Base-by-base conservation (phyloP, 2,113 vertebrate species). In the Chlorodrepanis virens region DNA sequence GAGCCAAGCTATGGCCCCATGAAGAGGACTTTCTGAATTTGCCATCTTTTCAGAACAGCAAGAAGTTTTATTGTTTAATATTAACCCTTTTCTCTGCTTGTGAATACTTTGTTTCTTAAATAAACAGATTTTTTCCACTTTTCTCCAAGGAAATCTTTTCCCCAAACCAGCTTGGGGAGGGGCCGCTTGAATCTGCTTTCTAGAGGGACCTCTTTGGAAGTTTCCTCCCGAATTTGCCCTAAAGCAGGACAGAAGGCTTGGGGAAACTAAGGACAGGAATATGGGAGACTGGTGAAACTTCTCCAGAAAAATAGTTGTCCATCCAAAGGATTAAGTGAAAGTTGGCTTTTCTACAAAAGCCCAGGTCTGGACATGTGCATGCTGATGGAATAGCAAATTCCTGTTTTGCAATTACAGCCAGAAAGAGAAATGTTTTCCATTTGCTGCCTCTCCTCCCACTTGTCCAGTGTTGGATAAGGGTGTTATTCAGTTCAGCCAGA, bases 361-460 rank as follows among this genome's bases (percentile, higher is more conserved):
- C 35, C 33, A 69, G 47, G 59, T 67, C 52, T 93, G 65, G 47
- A 85, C 24, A 70, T 15, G 52, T 57, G 39, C 39, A 45, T 63
- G 60, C 52, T 83, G 56, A 70, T 90, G 54, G 45, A 64, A 92
- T 22, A 74, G 60, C 9, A 83, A 82, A 93, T 93, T 93, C 37
- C 35, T 72, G 22, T 40, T 92, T 95, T 86, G 75, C 87, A 96
- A 59, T 87, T 76, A 76, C 64, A 88, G 59, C 47, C 83, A 91
- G 59, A 63, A 94, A 91, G 72, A 94, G 33, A 96, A 94, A 81
- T 80, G 44, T 60, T 96, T 93, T 91, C 83, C 64, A 83, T 83
- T 82, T 82, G 71, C 76, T 94, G 68, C n/a, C 54, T 82, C 37
- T 72, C 45, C 72, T 94, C 90, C 64, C 31, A 53, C 49, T 61